phyloP scores from a whole-genome alignment of 2,888 invertebrate genomes.

The Junonia oenone region DNA sequence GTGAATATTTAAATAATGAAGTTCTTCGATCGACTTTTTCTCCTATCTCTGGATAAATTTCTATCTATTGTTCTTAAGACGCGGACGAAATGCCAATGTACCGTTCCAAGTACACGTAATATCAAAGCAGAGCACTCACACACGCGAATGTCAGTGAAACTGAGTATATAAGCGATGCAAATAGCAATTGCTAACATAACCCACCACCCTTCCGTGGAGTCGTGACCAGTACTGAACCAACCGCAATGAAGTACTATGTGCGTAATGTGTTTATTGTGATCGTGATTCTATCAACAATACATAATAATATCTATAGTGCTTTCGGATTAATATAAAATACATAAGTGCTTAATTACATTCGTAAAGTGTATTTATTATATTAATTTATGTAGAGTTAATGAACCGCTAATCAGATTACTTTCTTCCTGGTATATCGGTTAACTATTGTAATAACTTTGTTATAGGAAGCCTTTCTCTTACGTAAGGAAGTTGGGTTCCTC shows the following conservation, averaged over 20 bases:
- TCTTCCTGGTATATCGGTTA: constrained; percentile 44
- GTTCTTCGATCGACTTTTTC: constrained; percentile 26
- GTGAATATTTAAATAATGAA: constrained; percentile 12
- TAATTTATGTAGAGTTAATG: constrained; percentile 35
- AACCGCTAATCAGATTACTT: constrained; percentile 38
- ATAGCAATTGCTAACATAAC: constrained; percentile 68
- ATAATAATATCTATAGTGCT: constrained; percentile 25
- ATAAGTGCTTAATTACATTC: neutral
- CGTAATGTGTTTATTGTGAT: constrained; percentile 47
- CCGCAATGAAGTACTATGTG: constrained; percentile 71
- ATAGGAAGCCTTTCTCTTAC: constrained; percentile 58
- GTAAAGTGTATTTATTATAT: constrained; percentile 1
- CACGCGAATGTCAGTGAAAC: constrained; percentile 64
- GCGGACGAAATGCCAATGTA: constrained; percentile 62
- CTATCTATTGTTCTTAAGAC: constrained; percentile 72
- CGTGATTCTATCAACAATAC: constrained; percentile 30
- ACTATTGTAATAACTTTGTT: constrained; percentile 29
- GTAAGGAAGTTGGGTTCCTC: constrained; percentile 47
- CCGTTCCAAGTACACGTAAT: constrained; percentile 54
- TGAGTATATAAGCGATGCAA: constrained; percentile 77
- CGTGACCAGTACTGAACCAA: constrained; percentile 45
- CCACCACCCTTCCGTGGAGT: constrained; percentile 65
- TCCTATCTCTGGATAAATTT: constrained; percentile 47
- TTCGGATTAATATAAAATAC: constrained; percentile 4
- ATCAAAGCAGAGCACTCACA: constrained; percentile 57